phyloP scores from a whole-genome alignment of 2,113 vertebrate genomes.

The Tragulus kanchil region DNA sequence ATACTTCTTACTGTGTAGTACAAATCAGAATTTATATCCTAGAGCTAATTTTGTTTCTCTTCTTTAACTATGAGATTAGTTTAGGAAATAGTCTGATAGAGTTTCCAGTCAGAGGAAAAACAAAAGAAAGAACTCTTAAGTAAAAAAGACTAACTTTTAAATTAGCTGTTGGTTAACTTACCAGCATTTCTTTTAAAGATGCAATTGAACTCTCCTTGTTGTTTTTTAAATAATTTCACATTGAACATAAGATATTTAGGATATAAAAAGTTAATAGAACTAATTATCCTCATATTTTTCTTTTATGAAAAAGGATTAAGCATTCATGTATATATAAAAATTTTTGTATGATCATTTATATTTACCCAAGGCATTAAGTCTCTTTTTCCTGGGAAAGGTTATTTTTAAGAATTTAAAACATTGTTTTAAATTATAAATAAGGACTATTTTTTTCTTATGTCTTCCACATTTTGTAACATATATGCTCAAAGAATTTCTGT shows the following conservation, averaged over 20 bases:
- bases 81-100: neutral
- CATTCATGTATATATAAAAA: neutral
- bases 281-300: neutral
- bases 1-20: neutral
- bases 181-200: neutral
- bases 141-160: slow-evolving; percentile 33
- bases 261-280: slow-evolving; percentile 3
- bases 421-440: slow-evolving; percentile 3
- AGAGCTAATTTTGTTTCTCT: slow-evolving; percentile 7
- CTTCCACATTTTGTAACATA: neutral
- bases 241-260: neutral
- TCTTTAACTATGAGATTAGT: slow-evolving; percentile 1
- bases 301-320: slow-evolving; percentile 23
- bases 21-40: slow-evolving; percentile 4
- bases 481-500: neutral
- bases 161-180: neutral
- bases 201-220: neutral
- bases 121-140: neutral
- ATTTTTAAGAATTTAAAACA: slow-evolving; percentile 24
- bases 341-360: slow-evolving; percentile 8
- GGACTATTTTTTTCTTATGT: neutral
- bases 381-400: neutral
- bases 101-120: neutral
- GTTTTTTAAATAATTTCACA: slow-evolving; percentile 30
- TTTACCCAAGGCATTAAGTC: neutral